phyloP scores from a whole-genome alignment of 2,888 invertebrate genomes.

The Lasioglossum villosulum region DNA sequence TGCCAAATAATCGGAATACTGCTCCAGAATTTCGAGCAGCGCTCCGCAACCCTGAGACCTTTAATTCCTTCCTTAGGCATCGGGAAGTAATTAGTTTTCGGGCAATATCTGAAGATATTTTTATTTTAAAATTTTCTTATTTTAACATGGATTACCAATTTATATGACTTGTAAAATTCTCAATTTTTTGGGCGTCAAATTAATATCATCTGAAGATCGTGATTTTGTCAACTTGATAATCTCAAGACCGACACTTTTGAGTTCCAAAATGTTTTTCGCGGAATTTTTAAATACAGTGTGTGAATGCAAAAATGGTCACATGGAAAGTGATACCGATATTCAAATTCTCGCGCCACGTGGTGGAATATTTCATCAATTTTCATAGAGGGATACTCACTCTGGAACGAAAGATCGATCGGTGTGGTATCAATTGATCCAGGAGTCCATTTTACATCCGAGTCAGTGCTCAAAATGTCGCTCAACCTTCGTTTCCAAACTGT shows the following conservation, averaged over 20 bases:
- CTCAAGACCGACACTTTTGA: too few relatives aligned
- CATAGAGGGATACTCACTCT: background rate
- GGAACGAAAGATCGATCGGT: background rate
- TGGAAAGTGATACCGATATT: background rate
- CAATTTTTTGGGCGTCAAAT: too few relatives aligned
- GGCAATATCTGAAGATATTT: background rate
- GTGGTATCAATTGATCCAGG: background rate
- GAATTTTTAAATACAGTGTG: background rate
- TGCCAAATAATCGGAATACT: constrained; percentile 4
- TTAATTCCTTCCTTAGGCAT: too few relatives aligned
- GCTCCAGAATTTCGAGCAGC: background rate
- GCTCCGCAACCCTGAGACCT: background rate
- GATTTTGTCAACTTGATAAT: too few relatives aligned
- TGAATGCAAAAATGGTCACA: background rate
- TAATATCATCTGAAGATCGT: too few relatives aligned
- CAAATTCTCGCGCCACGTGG: background rate
- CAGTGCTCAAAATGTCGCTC: background rate
- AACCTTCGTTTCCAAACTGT: background rate
- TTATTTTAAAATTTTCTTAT: background rate
- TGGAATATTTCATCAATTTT: background rate
- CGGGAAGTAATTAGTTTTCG: background rate
- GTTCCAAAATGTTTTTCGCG: background rate
- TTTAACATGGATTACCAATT: too few relatives aligned
- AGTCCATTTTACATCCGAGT: background rate
- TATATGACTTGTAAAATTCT: too few relatives aligned